These are phyloP conservation scores for Myiopsitta monachus DNA, from an alignment of 2,113 vertebrate species.

Conservation along the genomic window DNA sequence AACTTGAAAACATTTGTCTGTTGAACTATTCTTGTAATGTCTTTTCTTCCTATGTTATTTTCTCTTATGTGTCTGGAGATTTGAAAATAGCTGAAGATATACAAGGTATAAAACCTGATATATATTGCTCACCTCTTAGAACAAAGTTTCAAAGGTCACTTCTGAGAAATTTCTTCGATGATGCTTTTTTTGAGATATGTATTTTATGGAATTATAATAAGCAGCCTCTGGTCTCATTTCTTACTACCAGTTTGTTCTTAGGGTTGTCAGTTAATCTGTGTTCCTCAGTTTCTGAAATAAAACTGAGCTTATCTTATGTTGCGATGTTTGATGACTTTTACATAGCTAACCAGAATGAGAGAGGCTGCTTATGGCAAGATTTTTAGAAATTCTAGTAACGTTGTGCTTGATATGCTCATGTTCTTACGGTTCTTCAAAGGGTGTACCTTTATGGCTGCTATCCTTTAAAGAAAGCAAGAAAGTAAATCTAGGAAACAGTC, in stretches of 20 bases:
- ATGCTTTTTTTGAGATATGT: background rate
- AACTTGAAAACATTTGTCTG: background rate
- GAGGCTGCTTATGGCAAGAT: background rate
- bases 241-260: conserved; percentile 9
- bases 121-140: background rate
- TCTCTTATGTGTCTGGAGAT: background rate
- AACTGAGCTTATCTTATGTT: conserved; percentile 1
- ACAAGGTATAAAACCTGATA: background rate
- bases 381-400: background rate
- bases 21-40: background rate
- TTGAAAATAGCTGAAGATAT: conserved; percentile 4
- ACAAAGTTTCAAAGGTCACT: background rate
- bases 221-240: background rate
- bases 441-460: background rate
- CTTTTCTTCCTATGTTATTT: background rate
- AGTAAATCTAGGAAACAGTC: background rate
- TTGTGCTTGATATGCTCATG: background rate
- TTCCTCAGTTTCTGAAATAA: conserved; percentile 29
- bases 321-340: background rate
- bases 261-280: background rate
- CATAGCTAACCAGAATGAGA: background rate
- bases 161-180: background rate
- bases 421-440: background rate
- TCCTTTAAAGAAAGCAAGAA: background rate
- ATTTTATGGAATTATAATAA: conserved; percentile 22